These are phyloP conservation scores for Edolisoma coerulescens DNA, from an alignment of 2,113 vertebrate genomes.

Conservation along the genomic window DNA sequence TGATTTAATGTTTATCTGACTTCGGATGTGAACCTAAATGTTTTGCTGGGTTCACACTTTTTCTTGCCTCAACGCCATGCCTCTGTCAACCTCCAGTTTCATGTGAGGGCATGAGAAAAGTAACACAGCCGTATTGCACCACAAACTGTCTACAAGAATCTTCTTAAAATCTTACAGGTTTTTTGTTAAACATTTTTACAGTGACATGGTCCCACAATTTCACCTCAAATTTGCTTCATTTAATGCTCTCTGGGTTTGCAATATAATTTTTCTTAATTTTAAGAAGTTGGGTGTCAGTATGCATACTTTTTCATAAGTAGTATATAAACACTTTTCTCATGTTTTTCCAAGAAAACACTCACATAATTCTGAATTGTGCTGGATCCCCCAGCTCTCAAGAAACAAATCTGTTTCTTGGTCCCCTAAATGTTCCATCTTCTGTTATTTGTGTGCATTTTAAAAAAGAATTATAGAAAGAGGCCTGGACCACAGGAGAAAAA, in stretches of 20 bases:
- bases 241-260: neutral
- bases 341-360: neutral
- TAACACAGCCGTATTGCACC: neutral
- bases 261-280: neutral
- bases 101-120: neutral
- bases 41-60: neutral
- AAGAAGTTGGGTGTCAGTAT: neutral
- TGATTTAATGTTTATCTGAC: neutral
- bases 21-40: neutral
- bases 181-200: neutral
- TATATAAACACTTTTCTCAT: neutral
- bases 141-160: neutral
- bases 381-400: neutral
- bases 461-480: neutral
- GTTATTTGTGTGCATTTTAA: neutral
- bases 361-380: neutral
- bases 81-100: neutral
- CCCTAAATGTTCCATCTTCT: neutral
- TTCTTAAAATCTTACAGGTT: neutral
- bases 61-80: neutral
- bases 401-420: neutral
- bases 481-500: neutral
- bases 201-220: neutral
- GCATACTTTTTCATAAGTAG: neutral
- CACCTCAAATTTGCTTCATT: neutral